Conservation (phyloP, 2,113 vertebrate genomes). For the Percopsis transmontana region DNA sequence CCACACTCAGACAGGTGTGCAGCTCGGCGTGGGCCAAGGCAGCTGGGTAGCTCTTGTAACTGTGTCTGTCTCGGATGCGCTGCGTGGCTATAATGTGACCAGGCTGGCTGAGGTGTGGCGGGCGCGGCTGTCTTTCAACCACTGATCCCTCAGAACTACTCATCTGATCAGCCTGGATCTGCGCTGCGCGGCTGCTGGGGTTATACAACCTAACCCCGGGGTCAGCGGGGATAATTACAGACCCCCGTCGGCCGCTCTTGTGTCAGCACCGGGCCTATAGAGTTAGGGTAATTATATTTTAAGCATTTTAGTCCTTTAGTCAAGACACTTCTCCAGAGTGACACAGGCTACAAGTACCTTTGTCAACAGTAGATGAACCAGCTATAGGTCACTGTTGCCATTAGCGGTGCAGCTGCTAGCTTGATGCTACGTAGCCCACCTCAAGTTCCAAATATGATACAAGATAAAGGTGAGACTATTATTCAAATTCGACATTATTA, state of each 20-base stretch:
- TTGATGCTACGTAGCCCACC: too few relatives aligned
- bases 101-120: constrained; percentile 79
- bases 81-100: constrained; percentile 71
- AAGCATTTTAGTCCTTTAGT: too few relatives aligned
- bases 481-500: too few relatives aligned
- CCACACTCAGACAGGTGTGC: constrained; percentile 52
- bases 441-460: too few relatives aligned
- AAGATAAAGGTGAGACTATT: too few relatives aligned
- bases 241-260: constrained; percentile 52
- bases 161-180: constrained; percentile 80
- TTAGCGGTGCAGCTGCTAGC: too few relatives aligned
- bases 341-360: too few relatives aligned
- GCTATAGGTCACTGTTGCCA: too few relatives aligned
- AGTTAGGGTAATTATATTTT: not conserved
- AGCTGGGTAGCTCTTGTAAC: constrained; percentile 61
- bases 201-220: constrained; percentile 66
- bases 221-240: constrained; percentile 69
- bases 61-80: constrained; percentile 23
- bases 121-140: constrained; percentile 83
- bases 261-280: constrained; percentile 43
- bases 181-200: constrained; percentile 79
- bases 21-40: constrained; percentile 45
- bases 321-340: too few relatives aligned
- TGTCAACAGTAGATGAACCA: too few relatives aligned
- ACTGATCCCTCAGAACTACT: constrained; percentile 84